Conservation (phyloP, 2,797 vertebrate species). For the Kryptopterus vitreolus region DNA sequence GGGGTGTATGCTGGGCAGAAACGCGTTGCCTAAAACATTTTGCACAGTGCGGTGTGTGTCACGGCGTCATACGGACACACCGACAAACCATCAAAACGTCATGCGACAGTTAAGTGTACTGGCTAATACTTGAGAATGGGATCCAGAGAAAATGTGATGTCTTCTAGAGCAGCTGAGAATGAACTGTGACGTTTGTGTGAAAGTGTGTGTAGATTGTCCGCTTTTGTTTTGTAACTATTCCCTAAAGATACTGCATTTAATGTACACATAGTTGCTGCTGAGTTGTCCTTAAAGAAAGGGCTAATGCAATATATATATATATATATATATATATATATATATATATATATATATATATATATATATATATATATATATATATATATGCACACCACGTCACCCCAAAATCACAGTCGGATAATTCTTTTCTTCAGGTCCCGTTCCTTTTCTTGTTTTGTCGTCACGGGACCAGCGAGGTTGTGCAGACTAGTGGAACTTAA, state of each 20-base stretch:
- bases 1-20: not conserved
- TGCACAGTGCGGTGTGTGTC: not conserved
- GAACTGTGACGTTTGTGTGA: constrained; percentile 38
- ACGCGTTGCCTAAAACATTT: not conserved
- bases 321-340: no score
- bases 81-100: constrained; percentile 41
- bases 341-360: no score
- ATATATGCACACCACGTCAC: constrained; percentile 2
- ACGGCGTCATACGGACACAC: not conserved
- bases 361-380: no score
- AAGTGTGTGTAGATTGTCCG: constrained; percentile 45
- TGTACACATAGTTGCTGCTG: not conserved
- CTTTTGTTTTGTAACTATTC: constrained; percentile 46
- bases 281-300: constrained; percentile 9
- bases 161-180: constrained; percentile 32
- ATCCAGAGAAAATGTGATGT: constrained; percentile 33
- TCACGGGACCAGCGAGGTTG: constrained; percentile 37
- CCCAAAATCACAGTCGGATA: not conserved
- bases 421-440: not conserved
- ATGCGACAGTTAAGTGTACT: constrained; percentile 23
- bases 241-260: constrained; percentile 12
- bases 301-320: no score
- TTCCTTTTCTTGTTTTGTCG: constrained; percentile 5
- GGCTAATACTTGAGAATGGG: constrained; percentile 33
- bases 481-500: constrained; percentile 22